Evolutionary conservation across 1,140 invertebrate species (phyloP).

Genomic region (Lordiphosa mommai): DNA sequence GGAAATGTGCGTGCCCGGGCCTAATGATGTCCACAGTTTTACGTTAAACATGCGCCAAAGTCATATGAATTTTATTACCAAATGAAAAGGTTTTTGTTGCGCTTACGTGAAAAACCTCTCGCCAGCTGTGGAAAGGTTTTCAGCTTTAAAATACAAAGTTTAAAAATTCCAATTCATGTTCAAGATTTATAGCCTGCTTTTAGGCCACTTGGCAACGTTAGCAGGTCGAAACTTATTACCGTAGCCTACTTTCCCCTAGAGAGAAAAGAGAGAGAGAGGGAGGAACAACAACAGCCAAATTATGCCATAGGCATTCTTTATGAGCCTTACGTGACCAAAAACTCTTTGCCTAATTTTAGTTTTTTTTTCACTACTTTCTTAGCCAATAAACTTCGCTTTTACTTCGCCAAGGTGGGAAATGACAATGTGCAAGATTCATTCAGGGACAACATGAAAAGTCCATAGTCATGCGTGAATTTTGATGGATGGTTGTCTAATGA

Average conservation of each 20-base stretch:
- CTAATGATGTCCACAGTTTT: conserved; percentile 61
- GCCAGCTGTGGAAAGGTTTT: neutral
- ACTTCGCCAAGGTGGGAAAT: conserved; percentile 32
- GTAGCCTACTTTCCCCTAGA: conserved; percentile 44
- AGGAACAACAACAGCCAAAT: conserved; percentile 55
- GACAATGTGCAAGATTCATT: conserved; percentile 43
- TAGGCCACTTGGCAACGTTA: conserved; percentile 41
- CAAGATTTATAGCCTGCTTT: conserved; percentile 52
- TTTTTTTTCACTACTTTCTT: conserved; percentile 35
- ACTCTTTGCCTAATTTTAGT: conserved; percentile 55
- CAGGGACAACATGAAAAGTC: conserved; percentile 39
- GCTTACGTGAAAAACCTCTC: neutral
- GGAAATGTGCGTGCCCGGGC: conserved; percentile 63
- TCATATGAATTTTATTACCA: conserved; percentile 76
- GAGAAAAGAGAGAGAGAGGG: neutral
- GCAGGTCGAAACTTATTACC: conserved; percentile 55
- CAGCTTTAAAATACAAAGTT: neutral
- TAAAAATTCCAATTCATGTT: conserved; percentile 6
- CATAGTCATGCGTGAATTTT: conserved; percentile 70
- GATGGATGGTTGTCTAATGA: conserved; percentile 65
- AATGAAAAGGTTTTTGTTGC: conserved; percentile 55
- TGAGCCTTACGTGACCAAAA: conserved; percentile 69
- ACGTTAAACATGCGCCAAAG: conserved; percentile 70
- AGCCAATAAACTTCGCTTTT: conserved; percentile 9
- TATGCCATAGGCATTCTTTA: conserved; percentile 67